Conservation (phyloP, 1,140 invertebrate species). For the Himalopsyche phryganea region DNA sequence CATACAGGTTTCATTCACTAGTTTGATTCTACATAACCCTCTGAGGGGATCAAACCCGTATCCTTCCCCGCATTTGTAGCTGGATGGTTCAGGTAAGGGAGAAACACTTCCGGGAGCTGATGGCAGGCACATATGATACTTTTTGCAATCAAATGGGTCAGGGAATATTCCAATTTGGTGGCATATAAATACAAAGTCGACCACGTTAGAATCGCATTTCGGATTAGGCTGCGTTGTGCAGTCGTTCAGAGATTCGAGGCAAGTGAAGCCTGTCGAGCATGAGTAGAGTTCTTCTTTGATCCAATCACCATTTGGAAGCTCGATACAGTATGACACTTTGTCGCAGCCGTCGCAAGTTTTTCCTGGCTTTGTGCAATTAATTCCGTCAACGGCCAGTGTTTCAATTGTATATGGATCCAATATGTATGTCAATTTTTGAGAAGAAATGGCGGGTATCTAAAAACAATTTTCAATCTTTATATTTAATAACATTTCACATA, state of each 20-base stretch:
- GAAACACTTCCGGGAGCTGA: not conserved
- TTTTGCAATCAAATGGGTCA: constrained; percentile 44
- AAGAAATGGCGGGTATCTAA: not conserved
- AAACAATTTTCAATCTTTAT: not conserved
- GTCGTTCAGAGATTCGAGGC: not conserved
- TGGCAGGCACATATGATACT: constrained; percentile 45
- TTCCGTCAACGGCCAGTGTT: not conserved
- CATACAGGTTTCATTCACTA: not conserved
- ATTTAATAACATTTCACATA: not conserved
- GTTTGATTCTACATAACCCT: constrained; percentile 1
- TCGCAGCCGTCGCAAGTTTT: constrained; percentile 15
- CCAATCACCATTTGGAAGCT: not conserved
- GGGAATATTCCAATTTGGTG: constrained; percentile 40
- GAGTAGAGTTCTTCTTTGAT: not conserved
- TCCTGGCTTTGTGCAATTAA: constrained; percentile 14
- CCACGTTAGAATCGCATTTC: constrained; percentile 2
- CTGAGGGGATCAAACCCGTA: constrained; percentile 15
- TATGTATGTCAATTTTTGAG: not conserved
- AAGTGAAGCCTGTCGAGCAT: constrained; percentile 7
- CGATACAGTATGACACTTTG: constrained; percentile 9
- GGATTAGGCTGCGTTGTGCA: constrained; percentile 13
- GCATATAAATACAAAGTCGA: constrained; percentile 18
- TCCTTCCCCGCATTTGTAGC: constrained; percentile 1
- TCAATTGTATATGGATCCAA: too few species aligned
- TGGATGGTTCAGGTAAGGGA: not conserved